A percentile compares a stretch with the other conserved stretches of the same genome.
phyloP scores from a whole-genome alignment of 2,797 vertebrate species.

The Argentina silus region DNA sequence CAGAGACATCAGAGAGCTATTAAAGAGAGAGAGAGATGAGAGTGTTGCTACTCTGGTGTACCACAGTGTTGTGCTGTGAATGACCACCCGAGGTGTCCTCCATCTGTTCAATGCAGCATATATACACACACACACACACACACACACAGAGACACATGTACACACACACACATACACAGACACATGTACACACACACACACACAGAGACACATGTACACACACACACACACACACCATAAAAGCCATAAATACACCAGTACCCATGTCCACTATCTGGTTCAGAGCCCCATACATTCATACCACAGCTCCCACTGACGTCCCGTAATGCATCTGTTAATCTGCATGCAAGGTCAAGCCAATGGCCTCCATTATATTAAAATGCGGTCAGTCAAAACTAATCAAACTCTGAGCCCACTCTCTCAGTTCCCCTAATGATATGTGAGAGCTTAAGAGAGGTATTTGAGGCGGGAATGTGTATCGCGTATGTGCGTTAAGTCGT shows the following conservation, averaged over 20 bases:
- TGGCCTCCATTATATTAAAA: slow-evolving; percentile 28
- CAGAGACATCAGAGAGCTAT: slow-evolving; percentile 26
- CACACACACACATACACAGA: too few species aligned
- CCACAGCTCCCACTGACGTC: neutral
- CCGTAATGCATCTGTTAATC: slow-evolving; percentile 32
- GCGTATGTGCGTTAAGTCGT: neutral
- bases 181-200: neutral
- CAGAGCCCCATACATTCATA: neutral
- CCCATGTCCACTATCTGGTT: neutral
- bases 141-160: too few species aligned
- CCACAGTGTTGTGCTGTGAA: neutral
- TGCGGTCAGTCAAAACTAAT: slow-evolving; percentile 3
- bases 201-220: neutral
- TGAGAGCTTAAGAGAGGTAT: neutral
- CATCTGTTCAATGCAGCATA: slow-evolving; percentile 69
- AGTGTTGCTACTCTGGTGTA: neutral
- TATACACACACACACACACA: slow-evolving; percentile 8
- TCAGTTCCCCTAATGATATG: neutral
- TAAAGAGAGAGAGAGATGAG: slow-evolving; percentile 12
- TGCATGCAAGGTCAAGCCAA: slow-evolving; percentile 12
- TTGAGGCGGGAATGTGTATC: neutral
- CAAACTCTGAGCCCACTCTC: neutral
- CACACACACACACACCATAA: neutral
- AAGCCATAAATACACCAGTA: neutral
- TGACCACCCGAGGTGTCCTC: slow-evolving; percentile 64